Evolutionary conservation across 2,113 vertebrate species (phyloP), one percentile per base, ranked within the genome.

Genomic region (Python bivittatus): DNA sequence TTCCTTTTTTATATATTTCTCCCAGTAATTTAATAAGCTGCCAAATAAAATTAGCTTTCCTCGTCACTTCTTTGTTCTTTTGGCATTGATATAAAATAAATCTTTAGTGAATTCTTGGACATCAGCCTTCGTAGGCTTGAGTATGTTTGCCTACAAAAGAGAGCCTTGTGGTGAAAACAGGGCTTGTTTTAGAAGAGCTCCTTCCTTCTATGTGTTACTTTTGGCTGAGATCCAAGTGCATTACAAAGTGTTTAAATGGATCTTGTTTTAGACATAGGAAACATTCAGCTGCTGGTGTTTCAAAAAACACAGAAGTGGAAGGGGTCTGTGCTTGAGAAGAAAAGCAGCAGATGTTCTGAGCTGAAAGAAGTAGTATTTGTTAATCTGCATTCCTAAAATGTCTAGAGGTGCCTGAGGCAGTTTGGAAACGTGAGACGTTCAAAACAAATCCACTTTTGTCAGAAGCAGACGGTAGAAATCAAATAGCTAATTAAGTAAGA

Each of bases 21-120:
- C 92, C 92, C 22, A 57, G 44, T 86, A 93, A 90, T 72, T 90
- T 42, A 53, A 72, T 60, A 60, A 20, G 23, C 12, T 33, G 7
- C 52, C 56, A 89, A 89, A 95, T 96, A 96, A 96, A 96, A 92
- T 29, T 94, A 58, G 4, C 25, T 90, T 60, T n/a, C 20, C 61
- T 56, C 88, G 0, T 1, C 1, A 2, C 0, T 12, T 42, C 48
- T 2, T 33, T 0, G 13, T n/a, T n/a, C 6, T 91, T 93, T 61
- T 25, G 25, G 57, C 1, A 10, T 91, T 61, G 54, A 22, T 79
- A 25, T 72, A 91, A 44, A 92, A 10, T n/a, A 83, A 0, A 33
- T 12, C 94, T 23, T 84, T 0, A 83, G 11, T n/a, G 27, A 64
- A 53, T 53, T 61, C 61, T 4, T 52, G 33, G 56, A 25, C 5